These are phyloP conservation scores for Ophion obscuratus DNA, from an alignment of 2,888 invertebrate species.

Conservation along the genomic window DNA sequence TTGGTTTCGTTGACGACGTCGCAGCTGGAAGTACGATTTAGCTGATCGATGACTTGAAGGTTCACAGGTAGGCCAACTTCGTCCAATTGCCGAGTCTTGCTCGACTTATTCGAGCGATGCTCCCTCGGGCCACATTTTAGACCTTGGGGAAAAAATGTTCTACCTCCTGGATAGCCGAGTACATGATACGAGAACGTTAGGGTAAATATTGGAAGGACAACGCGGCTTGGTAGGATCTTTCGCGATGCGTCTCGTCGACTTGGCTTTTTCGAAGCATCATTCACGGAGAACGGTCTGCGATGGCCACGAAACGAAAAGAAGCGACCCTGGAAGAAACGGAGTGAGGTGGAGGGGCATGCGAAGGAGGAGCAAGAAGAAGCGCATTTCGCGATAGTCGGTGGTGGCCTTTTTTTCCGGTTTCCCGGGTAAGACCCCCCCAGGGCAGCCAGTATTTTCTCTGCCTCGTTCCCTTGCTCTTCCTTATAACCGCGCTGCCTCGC, in stretches of 20 bases:
- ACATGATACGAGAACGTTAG: slow-evolving; percentile 30
- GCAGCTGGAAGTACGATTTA: background rate
- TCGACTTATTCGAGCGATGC: background rate
- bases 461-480: slow-evolving; percentile 37
- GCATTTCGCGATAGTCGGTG: slow-evolving; percentile 46
- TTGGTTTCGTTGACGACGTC: slow-evolving; percentile 14
- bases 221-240: slow-evolving; percentile 13
- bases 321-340: slow-evolving; percentile 30
- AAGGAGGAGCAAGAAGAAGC: slow-evolving; percentile 34
- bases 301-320: slow-evolving; percentile 43
- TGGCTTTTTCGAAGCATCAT: slow-evolving; percentile 39
- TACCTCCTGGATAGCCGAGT: slow-evolving; percentile 13
- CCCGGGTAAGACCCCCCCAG: slow-evolving; percentile 56
- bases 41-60: background rate
- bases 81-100: background rate
- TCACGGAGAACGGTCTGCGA: slow-evolving; percentile 56
- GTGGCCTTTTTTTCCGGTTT: slow-evolving; percentile 61
- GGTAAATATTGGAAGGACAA: slow-evolving; percentile 42
- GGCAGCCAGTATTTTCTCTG: slow-evolving; percentile 60
- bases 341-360: background rate
- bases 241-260: slow-evolving; percentile 49
- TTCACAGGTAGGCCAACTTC: background rate
- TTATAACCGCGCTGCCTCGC: slow-evolving; percentile 34
- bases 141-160: background rate
- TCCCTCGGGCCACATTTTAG: background rate